Evolutionary conservation across 2,888 invertebrate species (phyloP).

Genomic region (Melanchra persicariae): DNA sequence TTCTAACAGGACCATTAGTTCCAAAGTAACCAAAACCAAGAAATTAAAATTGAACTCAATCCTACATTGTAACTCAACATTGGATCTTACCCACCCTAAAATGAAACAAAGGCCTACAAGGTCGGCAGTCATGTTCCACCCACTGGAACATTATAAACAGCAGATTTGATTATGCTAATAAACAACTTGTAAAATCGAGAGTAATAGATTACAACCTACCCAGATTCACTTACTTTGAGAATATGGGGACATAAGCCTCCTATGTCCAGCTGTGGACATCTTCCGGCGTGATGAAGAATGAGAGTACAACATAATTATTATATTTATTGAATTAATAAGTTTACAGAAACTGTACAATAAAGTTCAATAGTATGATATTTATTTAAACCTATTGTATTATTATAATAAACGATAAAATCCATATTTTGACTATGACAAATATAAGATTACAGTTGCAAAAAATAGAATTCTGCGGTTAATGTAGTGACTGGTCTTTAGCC

Average conservation of each 20-base stretch:
- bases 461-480: no score
- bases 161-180: conserved; percentile 36
- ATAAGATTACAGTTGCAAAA: no score
- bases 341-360: no score
- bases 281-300: background rate
- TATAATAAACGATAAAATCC: no score
- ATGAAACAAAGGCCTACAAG: conserved; percentile 32
- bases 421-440: no score
- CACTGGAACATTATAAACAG: conserved; percentile 31
- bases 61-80: conserved; percentile 16
- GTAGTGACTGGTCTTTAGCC: background rate
- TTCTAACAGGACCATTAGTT: background rate
- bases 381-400: no score
- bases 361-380: no score
- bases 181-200: conserved; percentile 30
- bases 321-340: no score
- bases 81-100: background rate
- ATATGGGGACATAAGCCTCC: background rate
- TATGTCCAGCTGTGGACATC: background rate
- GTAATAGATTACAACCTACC: conserved; percentile 1
- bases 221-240: conserved; percentile 1
- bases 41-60: background rate
- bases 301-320: background rate
- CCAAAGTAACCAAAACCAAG: background rate
- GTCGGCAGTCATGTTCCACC: conserved; percentile 36